A percentile compares a stretch with the other conserved stretches of the same genome.
Conservation (phyloP, 1,140 invertebrate species). For the Orius insidiosus region DNA sequence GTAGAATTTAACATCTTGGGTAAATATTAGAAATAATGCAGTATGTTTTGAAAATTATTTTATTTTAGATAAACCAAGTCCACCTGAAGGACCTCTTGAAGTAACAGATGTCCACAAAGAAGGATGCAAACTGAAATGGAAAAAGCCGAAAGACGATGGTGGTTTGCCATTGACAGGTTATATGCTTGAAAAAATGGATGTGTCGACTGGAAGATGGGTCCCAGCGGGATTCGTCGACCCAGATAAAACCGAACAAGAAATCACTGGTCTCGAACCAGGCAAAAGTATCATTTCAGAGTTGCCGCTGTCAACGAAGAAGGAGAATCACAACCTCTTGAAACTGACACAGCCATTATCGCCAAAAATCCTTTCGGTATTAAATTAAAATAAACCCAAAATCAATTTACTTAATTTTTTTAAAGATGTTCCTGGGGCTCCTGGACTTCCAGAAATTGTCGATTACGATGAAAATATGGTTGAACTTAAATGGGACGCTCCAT, state of each 20-base stretch:
- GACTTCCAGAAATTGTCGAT: slow-evolving; percentile 80
- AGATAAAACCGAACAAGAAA: slow-evolving; percentile 65
- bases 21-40: slow-evolving; percentile 24
- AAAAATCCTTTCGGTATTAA: slow-evolving; percentile 84
- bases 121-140: slow-evolving; percentile 88
- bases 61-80: slow-evolving; percentile 69
- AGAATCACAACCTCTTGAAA: slow-evolving; percentile 81
- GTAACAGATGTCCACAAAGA: slow-evolving; percentile 87
- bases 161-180: slow-evolving; percentile 80
- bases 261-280: slow-evolving; percentile 77
- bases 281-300: slow-evolving; percentile 91
- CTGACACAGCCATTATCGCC: slow-evolving; percentile 67
- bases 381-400: too few relatives aligned
- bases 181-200: slow-evolving; percentile 84
- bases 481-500: slow-evolving; percentile 89
- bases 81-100: slow-evolving; percentile 86
- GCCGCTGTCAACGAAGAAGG: slow-evolving; percentile 91
- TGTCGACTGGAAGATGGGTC: slow-evolving; percentile 68
- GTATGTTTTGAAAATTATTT: slow-evolving; percentile 9
- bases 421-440: slow-evolving; percentile 74
- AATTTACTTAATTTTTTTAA: slow-evolving; percentile 14
- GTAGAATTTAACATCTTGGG: slow-evolving; percentile 86
- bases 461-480: slow-evolving; percentile 86
- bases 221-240: slow-evolving; percentile 76
- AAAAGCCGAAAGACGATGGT: slow-evolving; percentile 87